Conservation (phyloP, 2,113 vertebrate genomes). For the Eurypyga helias region DNA sequence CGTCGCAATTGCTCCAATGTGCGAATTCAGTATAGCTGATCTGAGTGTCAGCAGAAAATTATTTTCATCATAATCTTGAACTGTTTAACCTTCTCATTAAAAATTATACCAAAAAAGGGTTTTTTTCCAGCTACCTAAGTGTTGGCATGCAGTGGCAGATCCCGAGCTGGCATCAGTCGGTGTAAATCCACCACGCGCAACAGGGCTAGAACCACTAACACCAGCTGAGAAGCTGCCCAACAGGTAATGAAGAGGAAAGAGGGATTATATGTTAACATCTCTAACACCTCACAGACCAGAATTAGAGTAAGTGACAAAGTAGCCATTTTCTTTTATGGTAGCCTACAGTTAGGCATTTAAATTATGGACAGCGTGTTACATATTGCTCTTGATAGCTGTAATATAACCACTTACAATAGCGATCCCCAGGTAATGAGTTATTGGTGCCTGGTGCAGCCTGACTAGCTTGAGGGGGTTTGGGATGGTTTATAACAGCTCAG, state of each 20-base stretch:
- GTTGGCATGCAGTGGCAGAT: background rate
- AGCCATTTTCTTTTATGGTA: background rate
- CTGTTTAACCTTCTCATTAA: background rate
- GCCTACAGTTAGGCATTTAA: background rate
- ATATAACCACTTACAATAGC: background rate
- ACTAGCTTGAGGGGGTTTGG: background rate
- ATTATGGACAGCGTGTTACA: rapidly evolving
- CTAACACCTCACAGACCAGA: background rate
- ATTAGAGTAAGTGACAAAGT: too few relatives aligned
- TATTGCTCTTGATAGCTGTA: background rate
- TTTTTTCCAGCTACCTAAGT: background rate
- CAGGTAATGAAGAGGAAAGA: background rate
- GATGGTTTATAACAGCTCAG: background rate
- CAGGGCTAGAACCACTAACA: background rate
- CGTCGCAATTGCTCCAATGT: background rate
- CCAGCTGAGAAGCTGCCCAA: background rate
- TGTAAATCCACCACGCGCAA: rapidly evolving
- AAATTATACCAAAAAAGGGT: background rate
- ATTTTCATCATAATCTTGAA: background rate
- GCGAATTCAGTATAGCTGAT: background rate
- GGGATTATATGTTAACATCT: rapidly evolving
- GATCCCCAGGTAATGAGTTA: background rate
- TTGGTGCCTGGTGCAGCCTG: background rate
- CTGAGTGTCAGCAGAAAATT: background rate
- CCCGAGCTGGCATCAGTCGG: background rate